Evolutionary conservation across 1,140 invertebrate genomes (phyloP), one percentile per base, ranked within the genome.

Genomic region (Trachelipus rathkii): DNA sequence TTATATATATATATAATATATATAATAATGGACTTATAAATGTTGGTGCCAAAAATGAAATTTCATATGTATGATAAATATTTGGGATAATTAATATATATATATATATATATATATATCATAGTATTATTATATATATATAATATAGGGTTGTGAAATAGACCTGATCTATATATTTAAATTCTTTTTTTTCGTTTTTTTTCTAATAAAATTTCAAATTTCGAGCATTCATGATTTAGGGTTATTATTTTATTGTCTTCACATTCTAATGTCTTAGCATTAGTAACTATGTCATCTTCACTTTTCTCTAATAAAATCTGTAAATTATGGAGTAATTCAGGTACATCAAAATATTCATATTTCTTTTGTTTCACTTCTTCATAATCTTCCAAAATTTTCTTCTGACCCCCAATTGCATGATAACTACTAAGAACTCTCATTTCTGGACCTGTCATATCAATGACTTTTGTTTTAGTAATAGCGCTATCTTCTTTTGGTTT

Each of bases 391-490:
- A 85, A 86, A 84, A 77, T 87, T 81, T 82, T 88, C 86, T 88
- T 89, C 84, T 89, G 88, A 84, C 88, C 87, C 84, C 88, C 85
- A 87, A 91, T 90, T 0, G 96, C 95, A 86, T 97, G 95, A 84
- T 98, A 98, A 13, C 96, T 95, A 84, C 94, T 95, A 0, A 99
- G 87, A 45, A 99, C 92, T 82, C 94, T 89, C 83, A 95, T 92
- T 84, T 98, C 94, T 0, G 93, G 94, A 4, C 96, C 97, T 50
- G 96, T 98, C 95, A 99, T 95, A 84, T 99, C 97, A 78, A 99
- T 99, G 8, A 99, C 96, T 84, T 98, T 96, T n/a, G 96, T 94
- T 84, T 93, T 94, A 68, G 90, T 78, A 24, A 81, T 81, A 66
- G 79, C 80, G 71, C 78, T 83, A 60, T 77, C 77, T 70, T 78